Conservation (phyloP, 1,140 invertebrate species). For the Arion vulgaris region DNA sequence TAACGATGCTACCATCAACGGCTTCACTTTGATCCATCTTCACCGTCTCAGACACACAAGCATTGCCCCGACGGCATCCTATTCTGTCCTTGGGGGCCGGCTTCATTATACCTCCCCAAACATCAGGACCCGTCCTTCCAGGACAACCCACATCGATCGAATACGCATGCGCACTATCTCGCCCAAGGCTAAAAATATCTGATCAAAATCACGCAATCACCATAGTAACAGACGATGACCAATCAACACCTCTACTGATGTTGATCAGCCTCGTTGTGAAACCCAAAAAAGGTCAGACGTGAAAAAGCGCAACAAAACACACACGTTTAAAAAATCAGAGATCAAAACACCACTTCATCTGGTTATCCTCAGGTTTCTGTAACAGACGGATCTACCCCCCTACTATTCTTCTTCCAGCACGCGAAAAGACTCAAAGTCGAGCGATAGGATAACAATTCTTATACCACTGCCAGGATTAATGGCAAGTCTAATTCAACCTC, state of each 20-base stretch:
- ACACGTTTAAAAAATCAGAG: not conserved
- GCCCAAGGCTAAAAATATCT: slow-evolving; percentile 40
- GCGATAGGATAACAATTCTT: not conserved
- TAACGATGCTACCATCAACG: not conserved
- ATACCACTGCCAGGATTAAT: not conserved
- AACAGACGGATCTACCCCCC: not conserved
- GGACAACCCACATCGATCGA: not conserved
- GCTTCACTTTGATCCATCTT: not conserved
- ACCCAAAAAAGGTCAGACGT: not conserved
- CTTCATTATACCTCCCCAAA: not conserved
- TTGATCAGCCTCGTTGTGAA: not conserved
- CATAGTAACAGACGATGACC: slow-evolving; percentile 42
- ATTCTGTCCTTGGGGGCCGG: too few relatives aligned
- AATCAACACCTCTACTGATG: slow-evolving; percentile 37
- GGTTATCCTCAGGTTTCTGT: not conserved
- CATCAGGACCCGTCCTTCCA: not conserved
- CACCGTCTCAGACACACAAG: not conserved
- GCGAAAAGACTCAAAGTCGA: not conserved
- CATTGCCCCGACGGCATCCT: not conserved
- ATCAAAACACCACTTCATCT: not conserved
- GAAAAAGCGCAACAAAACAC: not conserved
- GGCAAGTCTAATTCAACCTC: not conserved
- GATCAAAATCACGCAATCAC: slow-evolving; percentile 38
- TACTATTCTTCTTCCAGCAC: not conserved
- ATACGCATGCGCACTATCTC: slow-evolving; percentile 10